phyloP scores from a whole-genome alignment of 2,113 vertebrate genomes.

The Laterallus jamaicensis region DNA sequence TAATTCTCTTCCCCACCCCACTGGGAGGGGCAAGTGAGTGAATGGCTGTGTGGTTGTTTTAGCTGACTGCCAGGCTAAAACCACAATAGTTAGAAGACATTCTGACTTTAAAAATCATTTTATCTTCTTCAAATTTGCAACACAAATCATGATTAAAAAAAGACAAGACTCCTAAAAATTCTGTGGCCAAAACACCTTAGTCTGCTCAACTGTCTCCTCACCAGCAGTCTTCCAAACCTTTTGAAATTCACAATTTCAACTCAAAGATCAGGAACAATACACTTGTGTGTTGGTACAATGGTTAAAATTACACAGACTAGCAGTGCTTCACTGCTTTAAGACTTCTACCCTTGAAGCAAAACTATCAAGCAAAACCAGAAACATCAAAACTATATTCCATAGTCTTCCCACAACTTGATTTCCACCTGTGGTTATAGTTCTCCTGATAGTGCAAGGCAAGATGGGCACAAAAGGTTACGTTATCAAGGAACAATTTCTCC shows the following conservation, averaged over 20 bases:
- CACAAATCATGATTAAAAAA: not conserved
- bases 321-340: not conserved
- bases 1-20: too few relatives aligned
- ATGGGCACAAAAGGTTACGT: not conserved
- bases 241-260: not conserved
- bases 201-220: not conserved
- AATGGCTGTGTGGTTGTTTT: too few relatives aligned
- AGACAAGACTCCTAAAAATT: not conserved
- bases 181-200: not conserved
- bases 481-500: not conserved
- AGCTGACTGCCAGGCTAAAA: too few relatives aligned
- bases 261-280: not conserved
- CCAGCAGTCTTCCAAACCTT: not conserved
- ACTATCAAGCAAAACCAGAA: too few relatives aligned
- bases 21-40: too few relatives aligned
- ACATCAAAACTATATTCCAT: not conserved
- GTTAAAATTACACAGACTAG: not conserved
- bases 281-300: not conserved
- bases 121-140: not conserved
- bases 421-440: not conserved
- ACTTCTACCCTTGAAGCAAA: not conserved
- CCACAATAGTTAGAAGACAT: not conserved
- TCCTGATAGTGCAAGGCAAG: not conserved
- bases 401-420: not conserved
- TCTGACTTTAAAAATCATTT: not conserved